A percentile compares a stretch with the other conserved stretches of the same genome.
phyloP scores from a whole-genome alignment of 2,888 invertebrate species.

The Melipona beecheii region DNA sequence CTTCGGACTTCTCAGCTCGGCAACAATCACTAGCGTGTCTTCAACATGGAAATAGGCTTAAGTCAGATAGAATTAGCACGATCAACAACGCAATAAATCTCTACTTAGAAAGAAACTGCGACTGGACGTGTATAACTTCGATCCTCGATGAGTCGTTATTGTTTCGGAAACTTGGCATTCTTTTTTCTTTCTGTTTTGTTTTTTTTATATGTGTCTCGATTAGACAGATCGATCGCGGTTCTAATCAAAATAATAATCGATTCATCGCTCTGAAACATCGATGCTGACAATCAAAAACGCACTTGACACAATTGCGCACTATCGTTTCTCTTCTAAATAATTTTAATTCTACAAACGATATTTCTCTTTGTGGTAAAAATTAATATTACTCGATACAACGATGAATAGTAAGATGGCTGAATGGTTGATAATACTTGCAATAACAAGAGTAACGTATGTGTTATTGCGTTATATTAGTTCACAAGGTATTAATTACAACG shows the following conservation, averaged over 20 bases:
- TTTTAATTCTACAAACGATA: conserved; percentile 2
- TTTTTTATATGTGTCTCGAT: background rate
- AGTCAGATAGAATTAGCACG: conserved; percentile 57
- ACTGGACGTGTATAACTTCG: conserved; percentile 36
- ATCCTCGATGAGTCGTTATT: conserved; percentile 11
- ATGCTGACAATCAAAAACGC: conserved; percentile 4
- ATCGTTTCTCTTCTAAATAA: conserved; percentile 3
- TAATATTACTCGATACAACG: background rate
- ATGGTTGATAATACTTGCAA: background rate
- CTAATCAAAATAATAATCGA: conserved; percentile 32
- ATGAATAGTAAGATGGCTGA: conserved; percentile 1
- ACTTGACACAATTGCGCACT: conserved; percentile 21
- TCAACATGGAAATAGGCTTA: conserved; percentile 55
- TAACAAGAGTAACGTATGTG: conserved; percentile 6
- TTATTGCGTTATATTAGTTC: conserved; percentile 8
- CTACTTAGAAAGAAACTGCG: conserved; percentile 30
- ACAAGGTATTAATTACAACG: conserved; percentile 29
- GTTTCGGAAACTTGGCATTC: background rate
- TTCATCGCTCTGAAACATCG: conserved; percentile 4
- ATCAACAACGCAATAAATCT: conserved; percentile 58
- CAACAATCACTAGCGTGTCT: conserved; percentile 51
- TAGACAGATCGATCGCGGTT: background rate
- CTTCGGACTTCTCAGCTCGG: conserved; percentile 57
- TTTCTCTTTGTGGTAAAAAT: background rate
- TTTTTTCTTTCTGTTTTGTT: background rate